Percentiles rank a stretch among this genome's conserved stretches.
Evolutionary conservation across 2,888 invertebrate species (phyloP).

Genomic region (Thecocarcelia acutangulata): DNA sequence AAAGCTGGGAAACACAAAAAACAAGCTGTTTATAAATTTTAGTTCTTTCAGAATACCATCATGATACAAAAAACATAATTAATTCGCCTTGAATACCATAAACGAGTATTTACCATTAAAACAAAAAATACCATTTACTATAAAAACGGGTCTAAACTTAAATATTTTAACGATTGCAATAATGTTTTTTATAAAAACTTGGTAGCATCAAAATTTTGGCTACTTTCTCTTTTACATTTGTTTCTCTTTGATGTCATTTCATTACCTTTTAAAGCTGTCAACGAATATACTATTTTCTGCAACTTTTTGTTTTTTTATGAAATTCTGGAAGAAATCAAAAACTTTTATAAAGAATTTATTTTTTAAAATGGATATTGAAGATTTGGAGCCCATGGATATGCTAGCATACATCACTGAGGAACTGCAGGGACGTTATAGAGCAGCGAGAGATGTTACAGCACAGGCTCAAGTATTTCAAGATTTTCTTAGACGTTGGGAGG

Average conservation of each 20-base stretch:
- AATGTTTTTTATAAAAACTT: too few species aligned
- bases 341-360: constrained; percentile 44
- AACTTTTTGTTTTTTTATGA: constrained; percentile 48
- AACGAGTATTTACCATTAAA: too few species aligned
- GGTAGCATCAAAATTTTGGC: background rate
- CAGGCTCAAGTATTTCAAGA: constrained; percentile 82
- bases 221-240: background rate
- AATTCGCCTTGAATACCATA: too few species aligned
- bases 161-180: too few species aligned
- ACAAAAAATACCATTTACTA: too few species aligned
- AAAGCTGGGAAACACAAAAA: too few species aligned
- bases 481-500: constrained; percentile 82
- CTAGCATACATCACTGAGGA: constrained; percentile 83
- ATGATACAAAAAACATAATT: too few species aligned
- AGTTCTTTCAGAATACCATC: too few species aligned
- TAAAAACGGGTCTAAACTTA: too few species aligned
- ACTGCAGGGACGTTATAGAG: constrained; percentile 82
- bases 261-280: constrained; percentile 39
- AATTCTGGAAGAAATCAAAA: constrained; percentile 51
- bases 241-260: constrained; percentile 5
- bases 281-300: constrained; percentile 11
- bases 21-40: too few species aligned
- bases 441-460: constrained; percentile 79
- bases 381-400: constrained; percentile 78
- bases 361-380: constrained; percentile 74